Percentiles rank a stretch among this genome's conserved stretches.
These are phyloP conservation scores for Echinops telfairi DNA, from an alignment of 2,113 vertebrate species.

Conservation along the genomic window DNA sequence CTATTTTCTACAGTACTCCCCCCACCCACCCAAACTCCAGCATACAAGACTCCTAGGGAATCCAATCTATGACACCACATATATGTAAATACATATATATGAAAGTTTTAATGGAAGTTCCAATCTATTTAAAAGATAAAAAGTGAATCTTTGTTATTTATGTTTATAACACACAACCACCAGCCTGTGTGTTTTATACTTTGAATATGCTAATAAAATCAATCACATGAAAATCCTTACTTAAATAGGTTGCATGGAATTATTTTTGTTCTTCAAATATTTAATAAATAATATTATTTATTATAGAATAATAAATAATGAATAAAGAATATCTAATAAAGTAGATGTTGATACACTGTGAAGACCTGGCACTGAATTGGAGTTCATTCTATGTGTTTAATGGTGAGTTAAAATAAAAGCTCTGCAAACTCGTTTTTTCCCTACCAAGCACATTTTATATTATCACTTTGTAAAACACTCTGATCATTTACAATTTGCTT, in stretches of 20 bases:
- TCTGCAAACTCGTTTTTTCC: constrained; percentile 17
- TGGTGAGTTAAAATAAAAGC: neutral
- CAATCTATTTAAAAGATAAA: constrained; percentile 11
- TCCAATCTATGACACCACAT: neutral
- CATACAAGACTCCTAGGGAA: neutral
- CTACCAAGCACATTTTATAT: constrained; percentile 14
- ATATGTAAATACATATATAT: neutral
- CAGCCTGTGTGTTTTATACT: neutral
- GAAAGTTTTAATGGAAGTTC: neutral
- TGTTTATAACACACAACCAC: constrained; percentile 33
- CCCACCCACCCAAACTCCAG: neutral
- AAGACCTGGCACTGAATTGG: neutral
- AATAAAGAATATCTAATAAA: neutral
- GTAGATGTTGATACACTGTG: neutral
- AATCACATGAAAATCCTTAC: neutral
- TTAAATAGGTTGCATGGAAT: neutral
- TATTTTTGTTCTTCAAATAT: constrained; percentile 32
- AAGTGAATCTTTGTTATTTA: neutral
- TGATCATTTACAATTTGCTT: constrained; percentile 34
- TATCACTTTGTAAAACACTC: constrained; percentile 53
- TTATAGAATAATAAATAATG: too few relatives aligned
- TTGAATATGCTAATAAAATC: neutral
- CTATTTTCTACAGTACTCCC: neutral
- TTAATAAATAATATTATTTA: neutral
- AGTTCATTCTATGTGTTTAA: neutral